Conservation (phyloP, 2,797 vertebrate genomes). For the Onychomys leucogaster region DNA sequence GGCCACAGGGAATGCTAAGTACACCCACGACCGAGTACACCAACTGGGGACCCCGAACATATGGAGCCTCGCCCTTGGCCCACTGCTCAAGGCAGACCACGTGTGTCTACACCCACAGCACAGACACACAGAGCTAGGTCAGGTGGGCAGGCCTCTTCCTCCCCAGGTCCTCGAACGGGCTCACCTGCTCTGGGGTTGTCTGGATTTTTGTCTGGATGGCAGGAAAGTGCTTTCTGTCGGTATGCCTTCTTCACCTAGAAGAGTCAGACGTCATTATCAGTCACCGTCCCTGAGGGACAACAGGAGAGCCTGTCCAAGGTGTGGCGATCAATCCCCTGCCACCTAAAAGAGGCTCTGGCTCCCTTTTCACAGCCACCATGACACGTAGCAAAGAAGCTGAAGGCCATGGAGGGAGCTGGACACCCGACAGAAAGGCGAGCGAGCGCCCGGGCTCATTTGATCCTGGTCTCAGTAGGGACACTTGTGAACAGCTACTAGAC, state of each 20-base stretch:
- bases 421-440: neutral
- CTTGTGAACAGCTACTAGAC: neutral
- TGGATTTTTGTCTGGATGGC: slow-evolving; percentile 98
- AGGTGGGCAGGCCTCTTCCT: neutral
- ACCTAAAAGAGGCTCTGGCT: neutral
- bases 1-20: neutral
- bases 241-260: slow-evolving; percentile 97
- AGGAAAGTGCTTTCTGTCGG: slow-evolving; percentile 95
- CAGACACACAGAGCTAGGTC: neutral
- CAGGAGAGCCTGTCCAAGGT: neutral
- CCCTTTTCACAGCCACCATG: neutral
- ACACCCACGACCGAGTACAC: neutral
- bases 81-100: neutral
- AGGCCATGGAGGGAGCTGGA: neutral
- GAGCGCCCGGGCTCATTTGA: accelerated
- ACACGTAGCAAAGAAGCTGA: neutral
- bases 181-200: slow-evolving; percentile 97
- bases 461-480: neutral
- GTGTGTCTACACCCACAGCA: too few species aligned
- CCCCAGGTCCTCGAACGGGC: neutral
- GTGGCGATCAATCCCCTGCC: neutral
- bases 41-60: accelerated
- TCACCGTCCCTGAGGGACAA: neutral
- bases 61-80: neutral
- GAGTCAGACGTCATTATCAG: slow-evolving; percentile 54